Evolutionary conservation across 2,888 invertebrate genomes (phyloP), one percentile per base, ranked within the genome.

Genomic region (Ecliptopera silaceata): DNA sequence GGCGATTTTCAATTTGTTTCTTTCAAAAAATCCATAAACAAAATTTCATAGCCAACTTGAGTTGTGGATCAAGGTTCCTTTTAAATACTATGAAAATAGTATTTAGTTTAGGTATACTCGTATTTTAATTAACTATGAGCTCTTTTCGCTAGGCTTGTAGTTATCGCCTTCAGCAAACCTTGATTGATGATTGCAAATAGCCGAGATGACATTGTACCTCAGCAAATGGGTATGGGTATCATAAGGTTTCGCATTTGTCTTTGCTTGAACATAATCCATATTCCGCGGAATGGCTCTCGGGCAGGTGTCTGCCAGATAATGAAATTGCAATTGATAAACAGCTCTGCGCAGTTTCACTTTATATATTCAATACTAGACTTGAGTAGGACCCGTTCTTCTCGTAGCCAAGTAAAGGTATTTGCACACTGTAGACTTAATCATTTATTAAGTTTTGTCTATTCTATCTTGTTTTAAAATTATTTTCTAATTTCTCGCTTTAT

Each of bases 291-390:
- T 74, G 61, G 64, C 49, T 64, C 59, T 64, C 60, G 63, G 58
- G 73, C 79, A 79, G 77, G 78, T 80, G 78, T 77, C 81, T 66
- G 72, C 68, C 67, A 75, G 78, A 86, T 86, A 86, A 87, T 85
- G 82, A 85, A 86, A 86, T 82, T 80, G 82, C 84, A 82, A 80
- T 82, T 86, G 85, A 87, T 86, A 87, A 84, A 82, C 77, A 75
- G 70, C 75, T 73, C 64, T 63, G 63, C 62, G 77, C 74, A 83
- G 84, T 88, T 88, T 88, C 88, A 87, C 88, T 87, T 86, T 79
- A 80, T 79, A 79, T 75, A 75, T 72, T 72, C 72, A 79, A 81
- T 81, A 82, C 76, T 64, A 68, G 68, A 58, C 69, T 53, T 66
- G 68, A 76, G 53, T 63, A 49, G 70, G 79, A 86, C 86, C 79